These are phyloP conservation scores for Cheirogaleus major DNA, from an alignment of 2,797 vertebrate genomes.

Conservation along the genomic window DNA sequence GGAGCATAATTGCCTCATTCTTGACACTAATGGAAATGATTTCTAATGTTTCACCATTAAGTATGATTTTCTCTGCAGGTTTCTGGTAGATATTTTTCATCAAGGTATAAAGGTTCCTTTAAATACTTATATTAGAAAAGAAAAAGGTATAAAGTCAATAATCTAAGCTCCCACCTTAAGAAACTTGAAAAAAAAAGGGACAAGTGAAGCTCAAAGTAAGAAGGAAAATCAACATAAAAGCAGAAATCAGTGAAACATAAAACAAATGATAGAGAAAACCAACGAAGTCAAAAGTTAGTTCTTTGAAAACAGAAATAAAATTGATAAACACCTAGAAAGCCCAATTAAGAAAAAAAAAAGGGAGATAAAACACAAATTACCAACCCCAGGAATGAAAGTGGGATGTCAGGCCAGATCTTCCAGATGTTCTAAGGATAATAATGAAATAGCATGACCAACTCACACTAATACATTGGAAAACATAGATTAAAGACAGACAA, in stretches of 20 bases:
- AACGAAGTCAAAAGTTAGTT: neutral
- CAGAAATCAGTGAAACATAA: neutral
- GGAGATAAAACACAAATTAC: neutral
- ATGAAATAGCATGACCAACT: neutral
- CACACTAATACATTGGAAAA: neutral
- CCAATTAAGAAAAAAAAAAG: neutral
- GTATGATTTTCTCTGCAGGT: slow-evolving; percentile 44
- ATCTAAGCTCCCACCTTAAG: neutral
- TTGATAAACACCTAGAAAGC: neutral
- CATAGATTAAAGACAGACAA: neutral
- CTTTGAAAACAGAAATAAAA: slow-evolving; percentile 23
- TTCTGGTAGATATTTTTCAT: slow-evolving; percentile 36
- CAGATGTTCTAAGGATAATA: neutral
- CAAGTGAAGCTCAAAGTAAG: neutral
- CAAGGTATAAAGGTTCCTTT: slow-evolving; percentile 12
- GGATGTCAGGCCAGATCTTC: neutral
- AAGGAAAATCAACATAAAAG: slow-evolving; percentile 9
- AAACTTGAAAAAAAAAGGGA: slow-evolving; percentile 16
- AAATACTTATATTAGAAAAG: slow-evolving; percentile 16
- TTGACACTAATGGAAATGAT: slow-evolving; percentile 33
- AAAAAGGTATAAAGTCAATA: neutral
- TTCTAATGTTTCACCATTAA: neutral
- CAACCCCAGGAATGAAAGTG: neutral
- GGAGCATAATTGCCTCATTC: neutral
- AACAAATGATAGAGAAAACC: neutral